Percentiles rank a stretch among this genome's conserved stretches.
phyloP scores from a whole-genome alignment of 37 sponge, comb jelly and placozoan genomes.

The Petrosia ficiformis region DNA sequence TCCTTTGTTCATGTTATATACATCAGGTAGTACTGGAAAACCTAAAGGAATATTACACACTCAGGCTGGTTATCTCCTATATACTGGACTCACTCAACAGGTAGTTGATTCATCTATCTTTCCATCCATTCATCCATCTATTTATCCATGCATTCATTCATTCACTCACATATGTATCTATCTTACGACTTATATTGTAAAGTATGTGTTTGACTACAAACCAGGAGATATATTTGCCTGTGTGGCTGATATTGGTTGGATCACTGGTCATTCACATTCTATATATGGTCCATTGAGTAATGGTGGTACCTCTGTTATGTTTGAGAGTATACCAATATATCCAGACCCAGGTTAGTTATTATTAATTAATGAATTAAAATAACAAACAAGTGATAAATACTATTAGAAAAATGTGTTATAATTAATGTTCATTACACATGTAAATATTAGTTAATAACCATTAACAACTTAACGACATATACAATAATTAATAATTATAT shows the following conservation, averaged over 20 bases:
- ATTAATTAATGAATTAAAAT: no score
- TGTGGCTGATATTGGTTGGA: conserved; percentile 99
- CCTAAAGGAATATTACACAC: conserved; percentile 95
- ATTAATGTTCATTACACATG: no score
- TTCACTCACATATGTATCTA: neutral
- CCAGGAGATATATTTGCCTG: conserved; percentile 91
- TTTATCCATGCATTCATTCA: no score
- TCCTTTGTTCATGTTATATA: conserved; percentile 90
- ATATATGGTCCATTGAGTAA: conserved; percentile 94
- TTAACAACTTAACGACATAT: no score
- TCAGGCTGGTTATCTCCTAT: conserved; percentile 94
- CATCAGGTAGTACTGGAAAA: conserved; percentile 94
- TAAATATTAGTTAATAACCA: no score
- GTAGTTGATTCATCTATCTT: conserved; percentile 6
- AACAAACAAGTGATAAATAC: no score
- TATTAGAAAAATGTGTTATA: no score
- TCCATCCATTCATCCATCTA: neutral
- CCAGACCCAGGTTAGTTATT: conserved; percentile 79
- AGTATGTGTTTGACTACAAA: conserved; percentile 90
- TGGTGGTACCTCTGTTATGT: conserved; percentile 87
- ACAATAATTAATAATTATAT: no score
- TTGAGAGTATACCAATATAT: conserved; percentile 87
- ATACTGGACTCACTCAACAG: conserved; percentile 88
- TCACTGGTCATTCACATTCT: conserved; percentile 93
- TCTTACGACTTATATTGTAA: conserved; percentile 1